Evolutionary conservation across 2,888 invertebrate genomes (phyloP), one percentile per base, ranked within the genome.

Genomic region (Ypsolopha scabrella): DNA sequence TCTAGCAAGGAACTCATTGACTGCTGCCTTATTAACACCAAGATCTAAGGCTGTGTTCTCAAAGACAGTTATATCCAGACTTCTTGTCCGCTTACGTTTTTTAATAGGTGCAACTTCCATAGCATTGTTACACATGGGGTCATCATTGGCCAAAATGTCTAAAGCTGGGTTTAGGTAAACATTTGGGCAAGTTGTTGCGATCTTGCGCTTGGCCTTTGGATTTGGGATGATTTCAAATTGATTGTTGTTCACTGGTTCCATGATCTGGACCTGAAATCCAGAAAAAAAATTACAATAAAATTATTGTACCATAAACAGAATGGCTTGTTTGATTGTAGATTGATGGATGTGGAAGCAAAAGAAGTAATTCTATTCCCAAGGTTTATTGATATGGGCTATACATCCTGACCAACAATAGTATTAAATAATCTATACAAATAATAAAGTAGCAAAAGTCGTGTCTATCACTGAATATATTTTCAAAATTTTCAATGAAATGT

Each of bases 61-160:
- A 57, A 87, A 87, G 0, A 75, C 66, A 1, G 68, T 64, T 1
- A 75, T 66, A 34, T 83, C 83, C 52, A 74, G 76, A 53, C 79
- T 85, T 50, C 68, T 74, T 0, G 80, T 73, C n/a, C 74, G 58
- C 58, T 85, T 83, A 0, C 80, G 68, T 55, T 81, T 78, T 57
- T 87, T 87, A 14, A 62, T 64, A 0, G 86, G 85, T 14, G 75
- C 68, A 34, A 86, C 73, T 64, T 87, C 87, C 86, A 87, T 86
- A 6, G 74, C 80, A 0, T 75, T 87, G 63, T 87, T 87, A 57
- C 85, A 83, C 70, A 87, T 87, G 6, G 72, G 75, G 53, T 87
- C 87, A 10, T 87, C 87, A 53, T 83, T 87, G 6, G 69, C 82
- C 0, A 87, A 68, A 0, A 87, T 62, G 53, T 87, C 87, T 1